Base-by-base conservation (phyloP, 2,888 invertebrate genomes). In the Poecilobothrus nobilitatus region DNA sequence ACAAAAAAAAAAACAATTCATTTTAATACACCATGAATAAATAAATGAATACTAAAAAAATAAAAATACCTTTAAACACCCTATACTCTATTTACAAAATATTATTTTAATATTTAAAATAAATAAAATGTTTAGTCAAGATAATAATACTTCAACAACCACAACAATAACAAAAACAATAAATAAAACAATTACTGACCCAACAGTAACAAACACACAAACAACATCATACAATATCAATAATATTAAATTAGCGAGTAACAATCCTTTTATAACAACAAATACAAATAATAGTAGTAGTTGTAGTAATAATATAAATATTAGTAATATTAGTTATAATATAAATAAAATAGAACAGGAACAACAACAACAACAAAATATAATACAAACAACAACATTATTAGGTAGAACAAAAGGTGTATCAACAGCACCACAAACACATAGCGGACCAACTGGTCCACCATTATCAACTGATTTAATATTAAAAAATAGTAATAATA, bases 361-460 rank as follows among this genome's bases (percentile, higher is more conserved):
- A 65, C 70, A 71, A 27, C 69, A 70, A 62, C 65, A 68, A 44
- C n/a, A 73, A n/a, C n/a, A n/a, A n/a, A n/a, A n/a, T n/a, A 72
- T 66, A 67, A 71, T 41, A 71, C 75, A 1, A 20, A 37, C 21
- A 33, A 34, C 15, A 18, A 77, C 76, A 70, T 78, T 78, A 74
- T 78, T 77, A 68, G 75, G 79, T 53, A 82, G 83, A 75, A 83
- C 82, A 15, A 82, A 82, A 75, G 81, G 83, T 73, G 82, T 83
- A 72, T 80, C 82, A 67, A 76, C 82, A 71, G 78, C 82, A 71
- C 82, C 83, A 10, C 80, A 79, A 73, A 81, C 83, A 64, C 80
- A 81, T 75, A 81, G 83, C 75, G 81, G 83, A 72, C 83, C 83
- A 74, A 83, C 82, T 70, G 83, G 82, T 71, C 81, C 83, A 76